Conservation (phyloP, 1,140 invertebrate species). For the Cheumatopsyche charites region DNA sequence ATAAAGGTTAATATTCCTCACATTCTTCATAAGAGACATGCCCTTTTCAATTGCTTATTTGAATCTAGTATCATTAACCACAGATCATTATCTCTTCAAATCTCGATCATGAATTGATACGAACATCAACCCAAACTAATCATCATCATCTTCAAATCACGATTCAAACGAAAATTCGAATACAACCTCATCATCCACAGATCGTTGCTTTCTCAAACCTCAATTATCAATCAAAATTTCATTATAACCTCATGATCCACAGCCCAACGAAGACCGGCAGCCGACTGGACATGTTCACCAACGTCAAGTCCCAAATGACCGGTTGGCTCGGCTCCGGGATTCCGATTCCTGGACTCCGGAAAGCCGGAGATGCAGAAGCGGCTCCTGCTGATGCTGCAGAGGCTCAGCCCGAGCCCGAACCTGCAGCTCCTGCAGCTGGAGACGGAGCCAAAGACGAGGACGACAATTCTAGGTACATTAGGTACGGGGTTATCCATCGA, state of each 20-base stretch:
- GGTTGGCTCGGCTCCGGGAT: constrained; percentile 78
- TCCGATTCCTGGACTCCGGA: constrained; percentile 72
- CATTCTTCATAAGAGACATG: too few relatives aligned
- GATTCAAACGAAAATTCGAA: too few relatives aligned
- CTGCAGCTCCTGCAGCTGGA: constrained; percentile 58
- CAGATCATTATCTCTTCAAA: too few relatives aligned
- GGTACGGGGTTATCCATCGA: constrained; percentile 61
- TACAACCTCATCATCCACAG: too few relatives aligned
- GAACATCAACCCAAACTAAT: too few relatives aligned
- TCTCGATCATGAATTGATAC: too few relatives aligned
- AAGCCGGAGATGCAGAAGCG: constrained; percentile 54
- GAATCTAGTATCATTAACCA: too few relatives aligned
- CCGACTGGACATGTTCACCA: constrained; percentile 78
- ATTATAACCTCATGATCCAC: constrained; percentile 35
- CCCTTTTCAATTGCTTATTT: too few relatives aligned
- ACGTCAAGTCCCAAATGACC: constrained; percentile 80
- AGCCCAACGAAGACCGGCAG: constrained; percentile 73
- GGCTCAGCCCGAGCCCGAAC: constrained; percentile 55
- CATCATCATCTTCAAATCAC: too few relatives aligned
- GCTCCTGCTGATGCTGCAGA: constrained; percentile 57
- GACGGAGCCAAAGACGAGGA: constrained; percentile 74
- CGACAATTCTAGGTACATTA: constrained; percentile 80
- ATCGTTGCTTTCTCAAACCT: too few relatives aligned
- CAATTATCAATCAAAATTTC: constrained; percentile 7
- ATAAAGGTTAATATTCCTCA: too few relatives aligned